These are phyloP conservation scores for Mus minutoides DNA, from an alignment of 2,797 vertebrate species.

Conservation along the genomic window DNA sequence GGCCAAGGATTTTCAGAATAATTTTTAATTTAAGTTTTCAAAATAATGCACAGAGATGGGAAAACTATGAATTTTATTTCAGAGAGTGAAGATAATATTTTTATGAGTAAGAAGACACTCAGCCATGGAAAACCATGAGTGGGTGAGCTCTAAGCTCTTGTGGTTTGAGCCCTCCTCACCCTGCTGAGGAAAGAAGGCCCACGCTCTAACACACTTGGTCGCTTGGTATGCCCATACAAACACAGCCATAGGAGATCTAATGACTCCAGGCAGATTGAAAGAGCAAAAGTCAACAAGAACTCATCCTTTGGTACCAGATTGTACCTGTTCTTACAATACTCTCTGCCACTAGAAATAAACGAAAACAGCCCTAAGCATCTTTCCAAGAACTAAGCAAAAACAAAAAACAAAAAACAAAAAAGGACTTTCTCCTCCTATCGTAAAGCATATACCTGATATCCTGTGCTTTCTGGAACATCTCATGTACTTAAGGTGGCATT, in stretches of 20 bases:
- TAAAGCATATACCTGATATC: background rate
- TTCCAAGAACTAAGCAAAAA: background rate
- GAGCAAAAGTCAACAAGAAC: constrained; percentile 48
- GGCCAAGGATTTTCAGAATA: background rate
- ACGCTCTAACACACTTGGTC: background rate
- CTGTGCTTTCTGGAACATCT: background rate
- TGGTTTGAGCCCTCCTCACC: background rate
- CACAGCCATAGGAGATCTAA: background rate
- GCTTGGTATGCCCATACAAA: background rate
- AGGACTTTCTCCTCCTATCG: background rate
- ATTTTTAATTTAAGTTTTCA: background rate
- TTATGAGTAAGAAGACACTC: background rate
- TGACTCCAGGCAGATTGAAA: constrained; percentile 33
- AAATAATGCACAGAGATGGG: background rate
- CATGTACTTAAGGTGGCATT: background rate
- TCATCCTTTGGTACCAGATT: constrained; percentile 34
- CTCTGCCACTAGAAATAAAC: background rate
- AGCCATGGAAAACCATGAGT: background rate
- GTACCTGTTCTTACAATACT: constrained; percentile 21
- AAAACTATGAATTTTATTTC: constrained; percentile 48
- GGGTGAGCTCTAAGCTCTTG: background rate
- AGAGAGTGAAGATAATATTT: background rate
- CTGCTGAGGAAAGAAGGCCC: background rate
- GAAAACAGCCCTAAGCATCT: constrained; percentile 17
- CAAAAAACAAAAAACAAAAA: background rate